Base-by-base conservation (phyloP, 2,888 invertebrate species). In the Lasioglossum villosulum region DNA sequence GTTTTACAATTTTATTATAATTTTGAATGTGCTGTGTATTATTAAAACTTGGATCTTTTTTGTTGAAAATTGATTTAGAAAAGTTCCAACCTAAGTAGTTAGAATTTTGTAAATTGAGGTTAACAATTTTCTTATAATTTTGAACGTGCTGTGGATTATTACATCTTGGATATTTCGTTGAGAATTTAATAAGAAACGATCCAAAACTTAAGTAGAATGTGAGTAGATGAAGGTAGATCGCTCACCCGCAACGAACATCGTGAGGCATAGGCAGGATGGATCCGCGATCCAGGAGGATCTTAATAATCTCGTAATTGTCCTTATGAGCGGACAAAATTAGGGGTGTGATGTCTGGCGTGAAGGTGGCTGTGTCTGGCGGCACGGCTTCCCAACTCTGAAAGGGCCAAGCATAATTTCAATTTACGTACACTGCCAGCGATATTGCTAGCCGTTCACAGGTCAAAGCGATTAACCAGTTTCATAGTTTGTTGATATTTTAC, bases 281-380 rank as follows among this genome's bases (percentile, higher is more conserved):
- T 78, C 99, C 99, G 86, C 99, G 97, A 96, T 99, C 99, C 93
- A 99, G 96, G 86, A 99, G 97, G 94, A 99, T 98, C 96, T 99
- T 99, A 95, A 99, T 99, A 95, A 99, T 99, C 96, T 99, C 99
- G 95, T 99, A 99, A 96, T 99, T 99, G 96, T 99, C 99, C 88
- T 99, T 97, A 96, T 99, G 99, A 84, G 99, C 99, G 37, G 99
- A 99, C 93, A 99, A 96, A 94, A 99, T 99, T 91, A 99, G 96
- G 23, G 99, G 99, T 6, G 99, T 99, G 94, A 99, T 99, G 96
- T 99, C 99, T 4, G 99, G 98, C 23, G 99, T 99, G 96, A 99
- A 99, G 48, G 99, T 98, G 59, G 98, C 98, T 82, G 98, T 98
- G 94, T 98, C 98, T 84, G 98, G 97, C 45, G 98, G 98, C 78